These are phyloP conservation scores for Lycocerus yunnanus DNA, from an alignment of 2,888 invertebrate species.

Conservation along the genomic window DNA sequence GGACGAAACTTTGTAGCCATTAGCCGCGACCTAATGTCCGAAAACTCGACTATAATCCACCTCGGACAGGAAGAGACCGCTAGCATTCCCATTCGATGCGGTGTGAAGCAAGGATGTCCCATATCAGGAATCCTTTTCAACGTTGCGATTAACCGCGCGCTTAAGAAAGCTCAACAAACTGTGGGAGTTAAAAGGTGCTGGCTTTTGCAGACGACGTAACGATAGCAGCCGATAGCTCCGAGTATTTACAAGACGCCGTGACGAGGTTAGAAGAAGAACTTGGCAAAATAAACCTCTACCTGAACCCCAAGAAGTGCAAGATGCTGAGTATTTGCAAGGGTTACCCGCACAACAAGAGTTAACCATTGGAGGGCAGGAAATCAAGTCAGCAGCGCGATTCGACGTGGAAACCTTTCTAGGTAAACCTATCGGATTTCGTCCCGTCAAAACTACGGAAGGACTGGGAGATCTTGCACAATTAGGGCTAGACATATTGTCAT, in stretches of 20 bases:
- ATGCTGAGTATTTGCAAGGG: background rate
- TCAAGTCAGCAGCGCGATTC: background rate
- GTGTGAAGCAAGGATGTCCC: too few relatives aligned
- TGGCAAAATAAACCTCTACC: background rate
- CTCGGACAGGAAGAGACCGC: background rate
- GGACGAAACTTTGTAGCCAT: too few relatives aligned
- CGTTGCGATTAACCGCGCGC: too few relatives aligned
- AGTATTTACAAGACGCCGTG: background rate
- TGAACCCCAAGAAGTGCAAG: background rate
- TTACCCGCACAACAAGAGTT: fast-evolving
- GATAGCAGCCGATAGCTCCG: background rate
- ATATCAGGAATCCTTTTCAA: too few relatives aligned
- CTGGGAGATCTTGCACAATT: too few relatives aligned
- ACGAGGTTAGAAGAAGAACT: background rate
- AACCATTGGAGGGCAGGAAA: background rate
- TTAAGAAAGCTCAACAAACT: too few relatives aligned
- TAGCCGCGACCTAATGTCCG: too few relatives aligned
- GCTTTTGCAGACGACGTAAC: background rate
- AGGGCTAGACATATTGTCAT: too few relatives aligned
- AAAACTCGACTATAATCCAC: fast-evolving
- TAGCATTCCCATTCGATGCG: background rate
- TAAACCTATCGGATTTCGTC: background rate
- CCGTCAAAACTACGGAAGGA: too few relatives aligned
- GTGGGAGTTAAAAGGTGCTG: background rate
- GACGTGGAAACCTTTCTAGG: background rate